Evolutionary conservation across 2,797 vertebrate genomes (phyloP).

Genomic region (Liparis tanakae): DNA sequence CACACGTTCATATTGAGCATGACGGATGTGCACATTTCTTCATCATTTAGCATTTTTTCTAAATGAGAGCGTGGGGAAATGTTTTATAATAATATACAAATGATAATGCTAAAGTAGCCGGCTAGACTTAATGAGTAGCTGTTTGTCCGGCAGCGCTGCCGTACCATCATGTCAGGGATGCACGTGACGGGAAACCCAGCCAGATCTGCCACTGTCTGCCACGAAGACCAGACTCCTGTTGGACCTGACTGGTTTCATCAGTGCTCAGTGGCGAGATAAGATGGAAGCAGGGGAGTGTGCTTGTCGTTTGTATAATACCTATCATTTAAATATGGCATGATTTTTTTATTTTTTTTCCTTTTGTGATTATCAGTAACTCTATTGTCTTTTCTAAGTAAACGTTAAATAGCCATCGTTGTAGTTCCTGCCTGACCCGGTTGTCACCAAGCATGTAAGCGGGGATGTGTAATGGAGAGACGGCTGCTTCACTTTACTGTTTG

Average conservation of each 20-base stretch:
- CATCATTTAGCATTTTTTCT: too few species aligned
- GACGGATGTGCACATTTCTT: too few species aligned
- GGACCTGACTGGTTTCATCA: slow-evolving; percentile 18
- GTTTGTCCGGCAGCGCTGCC: neutral
- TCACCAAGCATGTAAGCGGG: slow-evolving; percentile 33
- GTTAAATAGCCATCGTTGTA: slow-evolving; percentile 40
- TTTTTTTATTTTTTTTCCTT: neutral
- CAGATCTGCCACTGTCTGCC: neutral
- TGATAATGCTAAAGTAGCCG: neutral
- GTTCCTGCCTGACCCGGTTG: slow-evolving; percentile 57
- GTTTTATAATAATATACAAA: too few species aligned
- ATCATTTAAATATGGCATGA: too few species aligned
- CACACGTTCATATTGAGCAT: neutral
- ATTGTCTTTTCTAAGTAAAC: slow-evolving; percentile 21
- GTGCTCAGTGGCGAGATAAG: slow-evolving; percentile 2
- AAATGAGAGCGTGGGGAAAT: neutral
- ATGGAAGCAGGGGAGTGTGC: neutral
- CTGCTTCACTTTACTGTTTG: slow-evolving; percentile 58
- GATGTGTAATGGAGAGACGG: slow-evolving; percentile 31
- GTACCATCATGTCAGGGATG: neutral
- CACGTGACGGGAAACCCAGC: neutral
- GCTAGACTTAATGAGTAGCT: neutral
- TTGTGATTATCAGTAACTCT: neutral
- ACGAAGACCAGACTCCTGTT: slow-evolving; percentile 30
- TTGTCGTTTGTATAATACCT: neutral